Evolutionary conservation across 30 jellyfish, hydroid and myxozoan genomes (phyloP), one percentile per base, ranked within the genome.

Genomic region (Aurelia sp.): DNA sequence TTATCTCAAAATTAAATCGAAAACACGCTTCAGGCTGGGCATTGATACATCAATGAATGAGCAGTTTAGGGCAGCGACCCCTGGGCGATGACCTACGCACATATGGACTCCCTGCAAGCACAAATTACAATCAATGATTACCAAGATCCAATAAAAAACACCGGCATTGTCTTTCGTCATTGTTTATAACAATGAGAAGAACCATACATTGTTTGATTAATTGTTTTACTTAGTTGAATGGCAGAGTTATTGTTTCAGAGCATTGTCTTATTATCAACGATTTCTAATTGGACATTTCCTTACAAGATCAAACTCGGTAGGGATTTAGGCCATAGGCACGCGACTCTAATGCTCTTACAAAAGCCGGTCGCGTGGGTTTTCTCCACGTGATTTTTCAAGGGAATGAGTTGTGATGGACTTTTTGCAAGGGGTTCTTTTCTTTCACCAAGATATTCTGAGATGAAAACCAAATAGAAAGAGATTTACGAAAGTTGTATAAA

Each of bases 331-430:
- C 66, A 50, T 62, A 16, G 87, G 87, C 87, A 76, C 87, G 87
- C 87, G 87, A 76, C 87, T 33, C 20, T 76, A 76, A 76, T 62
- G 87, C 78, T 35, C 22, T 62, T 55, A 76, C 87, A 76, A 76
- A 59, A 76, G 87, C 53, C 51, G 47, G 76, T 76, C 87, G 87
- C 87, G 87, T 76, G 87, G 87, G 23, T 48, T 57, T 19, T 23
- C 53, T 59, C 33, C 69, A 59, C 69, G 69, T 59, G 69, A 59
- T 8, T 21, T 21, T n/a, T 6, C 13, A 59, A 12, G 69, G 69
- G 16, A 59, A 59, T 12, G 33, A 59, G 30, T 4, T 59, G 23
- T 59, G 0, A 10, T 3, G 15, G 55, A 10, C 55, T 44, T 44
- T 13, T 44, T 44, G 7, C 15, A 44, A 44, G 13, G 13, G 15